Evolutionary conservation across 2,113 vertebrate species (phyloP).

Genomic region (Crotalus tigris): DNA sequence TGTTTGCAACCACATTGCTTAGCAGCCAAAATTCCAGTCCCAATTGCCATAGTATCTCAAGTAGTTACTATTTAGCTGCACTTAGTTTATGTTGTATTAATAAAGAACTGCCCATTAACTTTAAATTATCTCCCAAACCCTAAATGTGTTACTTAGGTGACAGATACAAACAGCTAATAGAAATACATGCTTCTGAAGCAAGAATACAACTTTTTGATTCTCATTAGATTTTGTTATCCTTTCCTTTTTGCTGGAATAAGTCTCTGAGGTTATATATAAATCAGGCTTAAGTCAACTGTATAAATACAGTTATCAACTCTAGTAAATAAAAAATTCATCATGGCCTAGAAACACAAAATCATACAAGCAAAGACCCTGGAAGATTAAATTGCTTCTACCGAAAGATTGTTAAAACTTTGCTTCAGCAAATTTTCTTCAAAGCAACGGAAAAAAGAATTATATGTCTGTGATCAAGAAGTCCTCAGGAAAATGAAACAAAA

Average conservation of each 20-base stretch:
- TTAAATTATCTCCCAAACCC: not conserved
- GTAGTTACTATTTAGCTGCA: not conserved
- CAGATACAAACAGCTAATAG: not conserved
- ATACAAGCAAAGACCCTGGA: not conserved
- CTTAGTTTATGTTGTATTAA: not conserved
- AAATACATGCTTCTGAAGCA: not conserved
- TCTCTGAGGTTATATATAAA: not conserved
- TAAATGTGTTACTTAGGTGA: not conserved
- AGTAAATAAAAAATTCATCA: not conserved
- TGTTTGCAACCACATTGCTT: not conserved
- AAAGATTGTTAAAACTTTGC: not conserved
- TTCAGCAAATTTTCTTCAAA: not conserved
- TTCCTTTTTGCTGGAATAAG: not conserved
- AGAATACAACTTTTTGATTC: not conserved
- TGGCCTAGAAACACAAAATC: not conserved
- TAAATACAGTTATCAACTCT: slow-evolving; percentile 4
- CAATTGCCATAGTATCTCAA: not conserved
- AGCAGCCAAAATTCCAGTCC: not conserved
- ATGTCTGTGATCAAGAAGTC: not conserved
- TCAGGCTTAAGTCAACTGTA: not conserved
- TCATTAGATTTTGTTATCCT: not conserved
- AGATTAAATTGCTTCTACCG: not conserved
- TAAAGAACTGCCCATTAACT: not conserved
- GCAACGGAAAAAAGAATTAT: not conserved
- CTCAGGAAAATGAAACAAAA: not conserved